Percentiles rank a stretch among this genome's conserved stretches.
These are phyloP conservation scores for Drosophila mayaguana DNA, from an alignment of 2,888 invertebrate genomes.

Conservation along the genomic window DNA sequence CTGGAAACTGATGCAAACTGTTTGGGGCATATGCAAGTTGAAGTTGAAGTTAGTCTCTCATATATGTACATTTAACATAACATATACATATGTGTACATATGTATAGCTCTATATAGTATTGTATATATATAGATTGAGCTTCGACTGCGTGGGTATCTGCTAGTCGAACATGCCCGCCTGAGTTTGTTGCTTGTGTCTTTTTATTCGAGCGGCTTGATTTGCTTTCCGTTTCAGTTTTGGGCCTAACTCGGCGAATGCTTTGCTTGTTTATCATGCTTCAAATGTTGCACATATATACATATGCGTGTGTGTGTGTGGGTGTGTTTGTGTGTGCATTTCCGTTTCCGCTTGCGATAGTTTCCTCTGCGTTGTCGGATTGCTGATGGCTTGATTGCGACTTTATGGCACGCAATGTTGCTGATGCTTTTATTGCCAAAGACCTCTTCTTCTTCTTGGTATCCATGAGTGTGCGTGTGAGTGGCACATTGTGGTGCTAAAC, in stretches of 20 bases:
- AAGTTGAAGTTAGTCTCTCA: not conserved
- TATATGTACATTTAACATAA: not conserved
- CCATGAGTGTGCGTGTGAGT: not conserved
- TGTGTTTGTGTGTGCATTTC: slow-evolving; percentile 46
- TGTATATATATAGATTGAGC: not conserved
- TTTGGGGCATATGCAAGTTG: not conserved
- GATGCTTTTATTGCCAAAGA: slow-evolving; percentile 31
- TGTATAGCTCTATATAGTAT: no score
- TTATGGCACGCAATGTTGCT: slow-evolving; percentile 54
- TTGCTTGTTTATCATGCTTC: slow-evolving; percentile 34
- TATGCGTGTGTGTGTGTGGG: slow-evolving; percentile 5
- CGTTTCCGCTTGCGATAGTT: slow-evolving; percentile 58
- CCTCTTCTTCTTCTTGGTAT: not conserved
- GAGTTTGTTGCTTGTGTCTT: slow-evolving; percentile 15
- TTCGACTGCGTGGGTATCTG: not conserved
- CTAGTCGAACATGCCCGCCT: not conserved
- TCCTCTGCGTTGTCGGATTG: slow-evolving; percentile 49
- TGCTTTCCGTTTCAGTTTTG: slow-evolving; percentile 14
- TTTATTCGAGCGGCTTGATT: slow-evolving; percentile 2
- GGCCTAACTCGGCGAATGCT: slow-evolving; percentile 16
- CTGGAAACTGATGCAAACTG: not conserved
- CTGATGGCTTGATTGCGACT: slow-evolving; percentile 55
- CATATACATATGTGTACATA: no score
- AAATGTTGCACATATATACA: slow-evolving; percentile 16
- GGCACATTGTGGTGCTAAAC: slow-evolving; percentile 12